These are phyloP conservation scores for Climacteris rufus DNA, from an alignment of 2,113 vertebrate species.

Conservation along the genomic window DNA sequence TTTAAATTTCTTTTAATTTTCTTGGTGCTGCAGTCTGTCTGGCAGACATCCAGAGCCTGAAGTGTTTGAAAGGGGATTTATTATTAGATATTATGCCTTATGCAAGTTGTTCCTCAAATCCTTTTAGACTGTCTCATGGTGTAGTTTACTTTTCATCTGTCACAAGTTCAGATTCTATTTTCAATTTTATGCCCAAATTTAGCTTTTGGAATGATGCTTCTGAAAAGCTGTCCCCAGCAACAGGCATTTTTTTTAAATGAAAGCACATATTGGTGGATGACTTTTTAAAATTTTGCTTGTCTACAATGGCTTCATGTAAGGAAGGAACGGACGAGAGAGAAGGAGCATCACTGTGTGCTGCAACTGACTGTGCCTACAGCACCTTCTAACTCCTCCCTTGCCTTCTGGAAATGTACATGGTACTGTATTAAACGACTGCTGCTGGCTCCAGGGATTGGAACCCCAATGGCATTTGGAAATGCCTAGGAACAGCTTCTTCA, in stretches of 20 bases:
- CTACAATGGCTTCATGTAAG: not conserved
- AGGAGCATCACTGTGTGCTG: not conserved
- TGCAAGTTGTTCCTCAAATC: slow-evolving; percentile 4
- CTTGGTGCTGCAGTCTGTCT: not conserved
- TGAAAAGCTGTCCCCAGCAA: not conserved
- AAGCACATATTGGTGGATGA: not conserved
- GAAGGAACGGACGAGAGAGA: not conserved
- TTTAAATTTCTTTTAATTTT: not conserved
- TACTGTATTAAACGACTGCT: not conserved
- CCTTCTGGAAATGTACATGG: not conserved
- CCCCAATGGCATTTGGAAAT: not conserved
- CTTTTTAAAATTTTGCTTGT: not conserved
- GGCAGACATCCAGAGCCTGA: not conserved
- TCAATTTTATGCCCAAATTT: not conserved
- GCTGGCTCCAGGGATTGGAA: not conserved
- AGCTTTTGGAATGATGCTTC: not conserved
- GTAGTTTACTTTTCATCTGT: slow-evolving; percentile 5
- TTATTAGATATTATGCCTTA: slow-evolving; percentile 30
- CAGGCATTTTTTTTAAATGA: not conserved
- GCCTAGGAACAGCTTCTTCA: not conserved
- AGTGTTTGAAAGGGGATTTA: slow-evolving; percentile 2
- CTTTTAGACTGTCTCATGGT: not conserved
- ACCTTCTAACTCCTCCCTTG: not conserved
- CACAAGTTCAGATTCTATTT: slow-evolving; percentile 1
- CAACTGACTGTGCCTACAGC: not conserved